These are phyloP conservation scores for Alethe diademata DNA, from an alignment of 2,113 vertebrate genomes.

Conservation along the genomic window DNA sequence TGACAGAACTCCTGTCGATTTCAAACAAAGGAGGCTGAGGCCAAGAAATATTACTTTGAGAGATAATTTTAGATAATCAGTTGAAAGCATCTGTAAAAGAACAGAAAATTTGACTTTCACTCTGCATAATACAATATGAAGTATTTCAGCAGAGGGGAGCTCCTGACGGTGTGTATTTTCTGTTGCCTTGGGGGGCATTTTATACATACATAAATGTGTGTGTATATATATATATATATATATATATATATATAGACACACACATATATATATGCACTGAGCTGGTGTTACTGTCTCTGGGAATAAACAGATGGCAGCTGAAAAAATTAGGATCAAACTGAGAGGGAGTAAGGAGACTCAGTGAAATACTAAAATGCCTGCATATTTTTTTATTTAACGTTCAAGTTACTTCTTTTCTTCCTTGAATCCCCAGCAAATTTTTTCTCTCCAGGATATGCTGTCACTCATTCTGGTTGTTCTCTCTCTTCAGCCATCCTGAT, in stretches of 20 bases:
- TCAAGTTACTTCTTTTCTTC: background rate
- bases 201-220: background rate
- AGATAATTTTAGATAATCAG: background rate
- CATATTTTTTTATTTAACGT: background rate
- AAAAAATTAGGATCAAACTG: background rate
- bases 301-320: background rate
- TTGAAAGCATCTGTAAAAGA: background rate
- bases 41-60: background rate
- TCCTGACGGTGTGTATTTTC: background rate
- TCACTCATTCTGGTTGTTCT: background rate
- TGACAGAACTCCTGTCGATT: slow-evolving; percentile 18
- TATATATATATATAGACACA: background rate
- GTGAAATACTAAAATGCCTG: background rate
- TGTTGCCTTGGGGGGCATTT: background rate
- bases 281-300: background rate
- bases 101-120: background rate
- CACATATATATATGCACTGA: background rate
- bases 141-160: background rate
- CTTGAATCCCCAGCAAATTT: background rate
- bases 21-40: background rate
- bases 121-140: fast-evolving
- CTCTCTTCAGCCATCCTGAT: background rate
- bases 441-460: background rate
- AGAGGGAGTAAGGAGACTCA: background rate
- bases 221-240: background rate